These are phyloP conservation scores for Trachemys scripta DNA, from an alignment of 2,113 vertebrate species.

Conservation along the genomic window DNA sequence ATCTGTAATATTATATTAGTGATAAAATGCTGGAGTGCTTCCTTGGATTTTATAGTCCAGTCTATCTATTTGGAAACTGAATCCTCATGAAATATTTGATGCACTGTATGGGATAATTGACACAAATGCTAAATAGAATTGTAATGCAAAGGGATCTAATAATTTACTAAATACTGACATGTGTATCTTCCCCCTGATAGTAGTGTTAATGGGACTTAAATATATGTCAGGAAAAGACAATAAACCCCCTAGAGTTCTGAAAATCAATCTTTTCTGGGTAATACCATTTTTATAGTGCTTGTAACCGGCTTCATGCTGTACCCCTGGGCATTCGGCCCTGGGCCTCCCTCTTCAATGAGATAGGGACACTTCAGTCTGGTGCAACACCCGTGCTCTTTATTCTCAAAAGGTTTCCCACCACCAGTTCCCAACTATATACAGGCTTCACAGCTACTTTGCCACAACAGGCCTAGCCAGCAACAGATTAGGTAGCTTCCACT, in stretches of 20 bases:
- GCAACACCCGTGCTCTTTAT: too few relatives aligned
- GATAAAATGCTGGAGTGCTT: not conserved
- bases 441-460: too few relatives aligned
- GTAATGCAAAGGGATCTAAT: slow-evolving; percentile 62
- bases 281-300: slow-evolving; percentile 37
- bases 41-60: slow-evolving; percentile 48
- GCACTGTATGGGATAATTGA: slow-evolving; percentile 55
- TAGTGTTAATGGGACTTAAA: slow-evolving; percentile 54
- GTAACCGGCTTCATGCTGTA: too few relatives aligned
- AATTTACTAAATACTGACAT: slow-evolving; percentile 47
- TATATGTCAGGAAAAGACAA: slow-evolving; percentile 38
- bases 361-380: too few relatives aligned
- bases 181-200: slow-evolving; percentile 57
- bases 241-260: slow-evolving; percentile 25
- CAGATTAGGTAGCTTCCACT: too few relatives aligned
- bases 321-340: too few relatives aligned
- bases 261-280: slow-evolving; percentile 52
- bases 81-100: slow-evolving; percentile 52
- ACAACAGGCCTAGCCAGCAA: too few relatives aligned
- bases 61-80: slow-evolving; percentile 55
- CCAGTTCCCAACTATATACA: too few relatives aligned
- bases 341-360: too few relatives aligned
- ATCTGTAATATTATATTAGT: not conserved
- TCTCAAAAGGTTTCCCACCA: too few relatives aligned
- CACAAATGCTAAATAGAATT: slow-evolving; percentile 56